Conservation (phyloP, 2,797 vertebrate genomes). For the Typhlichthys eigenmanni region DNA sequence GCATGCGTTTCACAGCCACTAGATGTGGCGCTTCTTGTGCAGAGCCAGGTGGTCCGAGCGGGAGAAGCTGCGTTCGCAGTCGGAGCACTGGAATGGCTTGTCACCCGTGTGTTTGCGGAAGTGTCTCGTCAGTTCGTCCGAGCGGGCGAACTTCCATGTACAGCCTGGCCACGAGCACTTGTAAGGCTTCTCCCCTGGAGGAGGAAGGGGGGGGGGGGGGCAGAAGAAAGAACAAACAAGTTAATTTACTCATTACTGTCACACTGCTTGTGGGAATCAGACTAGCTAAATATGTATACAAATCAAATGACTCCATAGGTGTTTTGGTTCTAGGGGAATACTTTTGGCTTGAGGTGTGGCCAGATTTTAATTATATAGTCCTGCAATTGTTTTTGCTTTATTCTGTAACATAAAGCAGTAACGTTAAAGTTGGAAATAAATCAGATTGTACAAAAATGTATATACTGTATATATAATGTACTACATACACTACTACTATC, state of each 20-base stretch:
- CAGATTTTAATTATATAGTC: too few relatives aligned
- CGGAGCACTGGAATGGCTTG: conserved; percentile 97
- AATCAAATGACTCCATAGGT: too few relatives aligned
- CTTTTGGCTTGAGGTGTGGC: too few relatives aligned
- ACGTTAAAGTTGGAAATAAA: too few relatives aligned
- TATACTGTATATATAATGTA: too few relatives aligned
- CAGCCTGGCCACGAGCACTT: conserved; percentile 98
- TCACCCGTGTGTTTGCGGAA: conserved; percentile 99
- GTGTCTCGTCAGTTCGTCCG: conserved; percentile 97
- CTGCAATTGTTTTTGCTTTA: too few relatives aligned
- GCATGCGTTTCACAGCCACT: conserved; percentile 56
- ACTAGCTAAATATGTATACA: neutral
- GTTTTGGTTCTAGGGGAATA: too few relatives aligned
- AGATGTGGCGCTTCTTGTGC: conserved; percentile 96
- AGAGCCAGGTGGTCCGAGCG: conserved; percentile 96
- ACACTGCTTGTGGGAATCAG: too few relatives aligned
- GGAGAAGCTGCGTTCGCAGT: conserved; percentile 98
- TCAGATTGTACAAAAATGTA: too few relatives aligned
- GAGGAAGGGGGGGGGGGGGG: neutral
- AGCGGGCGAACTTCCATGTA: conserved; percentile 99
- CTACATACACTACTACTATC: too few relatives aligned
- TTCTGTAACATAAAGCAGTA: too few relatives aligned
- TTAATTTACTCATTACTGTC: too few relatives aligned
- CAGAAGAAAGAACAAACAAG: neutral
- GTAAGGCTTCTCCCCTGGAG: conserved; percentile 95